Base-by-base conservation (phyloP, 2,888 invertebrate genomes). In the Rhamnusium bicolor region DNA sequence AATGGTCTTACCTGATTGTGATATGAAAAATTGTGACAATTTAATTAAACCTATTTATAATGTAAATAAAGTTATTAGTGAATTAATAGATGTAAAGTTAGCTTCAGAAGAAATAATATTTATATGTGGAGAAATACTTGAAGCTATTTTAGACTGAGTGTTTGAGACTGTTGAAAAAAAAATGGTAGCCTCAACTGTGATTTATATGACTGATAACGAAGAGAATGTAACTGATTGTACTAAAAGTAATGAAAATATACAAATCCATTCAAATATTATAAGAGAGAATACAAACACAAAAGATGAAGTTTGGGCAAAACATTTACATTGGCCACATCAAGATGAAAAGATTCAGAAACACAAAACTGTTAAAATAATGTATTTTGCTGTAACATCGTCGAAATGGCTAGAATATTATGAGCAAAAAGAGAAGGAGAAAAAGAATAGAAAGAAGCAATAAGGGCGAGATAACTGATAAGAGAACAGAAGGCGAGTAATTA, bases 271-370 rank as follows among this genome's bases (percentile, higher is more conserved):
- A n/a, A 51, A 18, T 51, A 18, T 51, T 18, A 51, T 51, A 18
- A 16, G 18, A 18, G 51, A 51, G 10, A 51, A 51, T 8, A 51
- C 18, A 51, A 51, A 51, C 19, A 51, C 19, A 51, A 51, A 18
- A 18, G 18, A 51, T 51, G 51, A 51, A 16, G 51, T 51, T 51
- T 51, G 51, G 51, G 19, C 16, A 51, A 51, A 51, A 51, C 51
- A 51, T 19, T 18, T 51, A 18, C 51, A 51, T 51, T 51, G 51
- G 51, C 51, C 51, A 51, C 7, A n/a, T n/a, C n/a, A n/a, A n/a
- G n/a, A n/a, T n/a, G n/a, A n/a, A n/a, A n/a, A n/a, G n/a, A n/a
- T n/a, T 14, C 18, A 16, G 8, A 51, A 7, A 51, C 7, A 8
- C 14, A 51, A 51, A 18, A 51, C 16, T 18, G n/a, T n/a, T n/a